Evolutionary conservation across 2,888 invertebrate species (phyloP).

Genomic region (Allolobophora icterica): DNA sequence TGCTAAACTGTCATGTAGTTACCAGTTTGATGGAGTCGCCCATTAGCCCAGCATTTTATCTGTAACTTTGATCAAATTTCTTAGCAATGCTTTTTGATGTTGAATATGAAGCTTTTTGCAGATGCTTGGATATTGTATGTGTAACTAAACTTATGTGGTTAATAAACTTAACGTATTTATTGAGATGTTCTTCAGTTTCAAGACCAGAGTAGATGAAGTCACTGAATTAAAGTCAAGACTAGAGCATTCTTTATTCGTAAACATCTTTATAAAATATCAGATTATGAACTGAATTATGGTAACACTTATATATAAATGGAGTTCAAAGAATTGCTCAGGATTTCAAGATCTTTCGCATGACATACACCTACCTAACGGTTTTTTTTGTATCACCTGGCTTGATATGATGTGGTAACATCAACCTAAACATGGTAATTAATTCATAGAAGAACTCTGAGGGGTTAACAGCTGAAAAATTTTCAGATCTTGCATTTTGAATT

Average conservation of each 20-base stretch:
- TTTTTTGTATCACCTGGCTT: not conserved
- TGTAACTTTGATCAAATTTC: not conserved
- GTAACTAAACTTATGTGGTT: not conserved
- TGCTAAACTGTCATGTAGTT: constrained; percentile 10
- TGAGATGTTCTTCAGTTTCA: not conserved
- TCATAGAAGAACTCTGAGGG: not conserved
- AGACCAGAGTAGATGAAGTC: not conserved
- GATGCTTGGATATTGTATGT: constrained; percentile 8
- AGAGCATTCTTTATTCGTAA: not conserved
- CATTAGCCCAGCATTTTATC: not conserved
- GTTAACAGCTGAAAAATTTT: not conserved
- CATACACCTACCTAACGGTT: not conserved
- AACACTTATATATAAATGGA: not conserved
- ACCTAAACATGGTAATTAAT: not conserved
- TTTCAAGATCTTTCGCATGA: not conserved
- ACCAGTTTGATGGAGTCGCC: no score
- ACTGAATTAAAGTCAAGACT: not conserved
- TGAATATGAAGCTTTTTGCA: not conserved
- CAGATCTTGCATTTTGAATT: not conserved
- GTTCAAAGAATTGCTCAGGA: not conserved
- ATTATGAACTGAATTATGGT: constrained; percentile 13
- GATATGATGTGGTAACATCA: not conserved
- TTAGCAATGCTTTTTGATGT: constrained; percentile 17
- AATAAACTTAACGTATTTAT: not conserved
- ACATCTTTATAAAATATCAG: constrained; percentile 11